These are phyloP conservation scores for Noctilio leporinus DNA, from an alignment of 2,113 vertebrate genomes.

Conservation along the genomic window DNA sequence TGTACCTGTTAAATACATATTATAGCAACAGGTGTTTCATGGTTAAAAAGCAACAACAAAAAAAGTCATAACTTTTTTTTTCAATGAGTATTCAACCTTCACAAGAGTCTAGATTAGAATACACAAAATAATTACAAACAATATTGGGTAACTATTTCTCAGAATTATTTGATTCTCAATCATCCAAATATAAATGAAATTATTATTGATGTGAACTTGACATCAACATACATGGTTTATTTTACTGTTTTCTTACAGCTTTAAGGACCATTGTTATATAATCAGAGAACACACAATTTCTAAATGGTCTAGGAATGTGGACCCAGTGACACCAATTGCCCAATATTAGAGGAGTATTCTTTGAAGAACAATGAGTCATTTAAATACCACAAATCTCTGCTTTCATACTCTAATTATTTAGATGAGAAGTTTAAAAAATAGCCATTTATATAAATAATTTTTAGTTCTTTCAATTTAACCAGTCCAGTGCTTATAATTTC, in stretches of 20 bases:
- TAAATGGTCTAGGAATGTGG: background rate
- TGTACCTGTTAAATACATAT: background rate
- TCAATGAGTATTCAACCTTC: background rate
- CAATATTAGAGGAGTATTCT: background rate
- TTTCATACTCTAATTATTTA: background rate
- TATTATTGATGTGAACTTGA: background rate
- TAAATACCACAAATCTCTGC: background rate
- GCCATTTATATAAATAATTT: background rate
- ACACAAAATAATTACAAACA: background rate
- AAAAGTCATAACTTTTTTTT: background rate
- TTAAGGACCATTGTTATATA: background rate
- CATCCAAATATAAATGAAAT: background rate
- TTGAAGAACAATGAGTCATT: background rate
- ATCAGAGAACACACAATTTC: background rate
- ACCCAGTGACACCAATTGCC: background rate
- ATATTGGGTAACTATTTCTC: background rate
- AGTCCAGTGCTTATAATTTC: background rate
- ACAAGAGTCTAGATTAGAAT: background rate
- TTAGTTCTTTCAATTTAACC: background rate
- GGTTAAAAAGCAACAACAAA: background rate
- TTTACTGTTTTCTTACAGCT: background rate
- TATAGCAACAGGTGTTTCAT: background rate
- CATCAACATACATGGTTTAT: background rate
- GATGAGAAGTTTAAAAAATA: background rate
- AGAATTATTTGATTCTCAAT: background rate